Evolutionary conservation across 2,797 vertebrate species (phyloP), one percentile per base, ranked within the genome.

Genomic region (Hozukius guyotensis): DNA sequence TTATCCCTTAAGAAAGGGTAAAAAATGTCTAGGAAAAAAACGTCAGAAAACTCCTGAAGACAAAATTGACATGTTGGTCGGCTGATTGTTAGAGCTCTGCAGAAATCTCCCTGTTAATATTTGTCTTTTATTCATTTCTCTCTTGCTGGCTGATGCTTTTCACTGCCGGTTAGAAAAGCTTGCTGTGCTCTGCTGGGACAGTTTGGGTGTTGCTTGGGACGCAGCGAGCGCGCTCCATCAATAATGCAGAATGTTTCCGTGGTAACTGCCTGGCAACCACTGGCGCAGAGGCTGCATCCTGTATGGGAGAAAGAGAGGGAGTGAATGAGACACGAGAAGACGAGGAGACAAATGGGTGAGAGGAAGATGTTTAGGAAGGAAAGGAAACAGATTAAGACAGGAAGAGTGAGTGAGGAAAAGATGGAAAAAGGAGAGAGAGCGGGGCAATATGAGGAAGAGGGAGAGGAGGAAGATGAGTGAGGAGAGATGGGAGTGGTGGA

Each of bases 161-260:
- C 65, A 74, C 42, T 49, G 59, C 31, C 32, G 20, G 75, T 67
- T 29, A 24, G 81, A 75, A 75, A 18, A 68, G 76, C 80, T 88
- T 5, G 70, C 14, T 57, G 62, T 29, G 78, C 82, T 88, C 91
- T 91, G 89, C 70, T 87, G 91, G 90, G 92, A 92, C 88, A 75
- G 89, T 93, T 91, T 84, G 86, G 90, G 81, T 83, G 88, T 82
- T 78, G 83, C 87, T 87, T 77, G 89, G 92, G 91, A 89, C 81
- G 29, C 80, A 72, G 46, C 46, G 84, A 87, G 79, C 79, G 6
- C 24, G 8, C 82, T 22, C 72, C 89, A 96, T 96, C 92, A 96
- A 96, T 96, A 95, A 96, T 96, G 95, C 93, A 96, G 49, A 56
- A 78, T 88, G 92, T 92, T 92, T 92, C 92, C 92, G 86, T 93